phyloP scores from a whole-genome alignment of 1,140 invertebrate genomes.

The Sarcophaga bullata region DNA sequence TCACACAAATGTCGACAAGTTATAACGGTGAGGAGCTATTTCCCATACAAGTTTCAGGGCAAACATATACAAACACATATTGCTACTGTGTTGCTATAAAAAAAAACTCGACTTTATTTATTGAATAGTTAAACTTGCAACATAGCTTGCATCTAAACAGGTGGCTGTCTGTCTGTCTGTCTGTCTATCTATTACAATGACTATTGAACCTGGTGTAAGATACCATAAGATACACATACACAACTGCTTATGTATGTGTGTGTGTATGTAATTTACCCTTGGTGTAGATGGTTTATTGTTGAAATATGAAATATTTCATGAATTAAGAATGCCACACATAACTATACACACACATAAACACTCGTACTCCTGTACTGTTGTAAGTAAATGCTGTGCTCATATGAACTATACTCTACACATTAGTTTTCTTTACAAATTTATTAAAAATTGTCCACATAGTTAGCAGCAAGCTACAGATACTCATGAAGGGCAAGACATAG shows the following conservation, averaged over 20 bases:
- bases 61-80: too few relatives aligned
- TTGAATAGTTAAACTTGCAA: too few relatives aligned
- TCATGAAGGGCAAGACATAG: too few relatives aligned
- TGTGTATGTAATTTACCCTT: not conserved
- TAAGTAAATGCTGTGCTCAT: too few relatives aligned
- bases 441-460: not conserved
- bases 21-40: not conserved
- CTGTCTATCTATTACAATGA: not conserved
- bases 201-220: too few relatives aligned
- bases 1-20: not conserved
- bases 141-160: not conserved
- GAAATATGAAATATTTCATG: constrained; percentile 9
- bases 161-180: not conserved
- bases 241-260: too few relatives aligned
- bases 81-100: too few relatives aligned
- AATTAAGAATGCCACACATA: not conserved
- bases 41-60: not conserved
- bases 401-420: too few relatives aligned
- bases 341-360: not conserved
- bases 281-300: not conserved
- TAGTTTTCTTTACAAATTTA: not conserved
- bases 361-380: too few relatives aligned
- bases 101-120: not conserved
- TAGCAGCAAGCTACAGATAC: too few relatives aligned
- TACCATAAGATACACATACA: not conserved